A percentile compares a stretch with the other conserved stretches of the same genome.
phyloP scores from a whole-genome alignment of 2,888 invertebrate genomes.

The Agapetus fuscipes region DNA sequence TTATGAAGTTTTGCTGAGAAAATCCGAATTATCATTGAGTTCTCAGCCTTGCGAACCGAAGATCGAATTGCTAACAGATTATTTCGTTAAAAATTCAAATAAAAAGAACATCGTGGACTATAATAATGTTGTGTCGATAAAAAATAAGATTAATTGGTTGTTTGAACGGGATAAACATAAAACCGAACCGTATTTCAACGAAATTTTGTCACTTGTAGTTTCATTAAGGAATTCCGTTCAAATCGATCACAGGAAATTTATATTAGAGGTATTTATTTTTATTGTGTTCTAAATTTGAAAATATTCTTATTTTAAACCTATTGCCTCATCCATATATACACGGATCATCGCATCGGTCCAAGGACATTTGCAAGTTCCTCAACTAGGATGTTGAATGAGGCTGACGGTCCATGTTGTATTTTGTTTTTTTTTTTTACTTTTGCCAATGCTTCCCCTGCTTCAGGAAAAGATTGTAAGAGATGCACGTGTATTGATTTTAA shows the following conservation, averaged over 20 bases:
- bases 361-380: too few species aligned
- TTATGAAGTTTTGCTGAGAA: slow-evolving; percentile 40
- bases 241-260: slow-evolving; percentile 30
- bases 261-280: slow-evolving; percentile 31
- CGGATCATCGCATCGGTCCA: too few species aligned
- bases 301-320: too few species aligned
- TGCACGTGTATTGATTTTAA: too few species aligned
- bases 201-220: slow-evolving; percentile 30
- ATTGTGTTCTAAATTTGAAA: slow-evolving; percentile 4
- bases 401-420: too few species aligned
- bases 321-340: too few species aligned
- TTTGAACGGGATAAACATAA: slow-evolving; percentile 11
- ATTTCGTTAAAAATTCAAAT: slow-evolving; percentile 31
- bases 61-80: slow-evolving; percentile 33
- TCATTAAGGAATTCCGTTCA: slow-evolving; percentile 31
- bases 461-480: too few species aligned
- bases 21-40: slow-evolving; percentile 28
- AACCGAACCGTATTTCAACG: slow-evolving; percentile 12
- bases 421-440: not conserved
- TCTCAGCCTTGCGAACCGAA: slow-evolving; percentile 29
- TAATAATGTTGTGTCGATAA: slow-evolving; percentile 32
- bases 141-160: slow-evolving; percentile 27
- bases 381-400: too few species aligned
- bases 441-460: too few species aligned
- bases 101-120: slow-evolving; percentile 36